These are phyloP conservation scores for Bungarus multicinctus DNA, from an alignment of 2,113 vertebrate genomes.

Conservation along the genomic window DNA sequence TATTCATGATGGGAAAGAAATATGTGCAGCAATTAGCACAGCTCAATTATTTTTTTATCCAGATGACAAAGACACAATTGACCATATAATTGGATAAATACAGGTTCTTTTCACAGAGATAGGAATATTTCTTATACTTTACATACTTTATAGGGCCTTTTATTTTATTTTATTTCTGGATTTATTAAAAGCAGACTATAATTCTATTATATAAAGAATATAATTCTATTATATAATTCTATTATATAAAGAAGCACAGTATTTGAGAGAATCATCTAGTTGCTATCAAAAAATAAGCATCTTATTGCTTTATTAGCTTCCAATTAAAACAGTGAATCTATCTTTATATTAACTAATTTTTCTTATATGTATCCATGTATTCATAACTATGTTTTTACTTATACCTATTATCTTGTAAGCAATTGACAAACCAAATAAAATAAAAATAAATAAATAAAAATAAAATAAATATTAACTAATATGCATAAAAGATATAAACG, in stretches of 20 bases:
- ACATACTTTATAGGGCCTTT: background rate
- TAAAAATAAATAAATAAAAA: too few relatives aligned
- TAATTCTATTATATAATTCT: too few relatives aligned
- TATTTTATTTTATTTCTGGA: background rate
- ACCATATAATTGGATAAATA: background rate
- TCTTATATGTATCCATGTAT: too few relatives aligned
- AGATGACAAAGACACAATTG: background rate
- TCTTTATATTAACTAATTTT: background rate
- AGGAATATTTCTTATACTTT: background rate
- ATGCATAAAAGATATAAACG: background rate
- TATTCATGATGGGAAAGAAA: background rate
- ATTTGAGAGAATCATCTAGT: too few relatives aligned
- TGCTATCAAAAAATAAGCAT: background rate
- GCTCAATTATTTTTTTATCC: background rate
- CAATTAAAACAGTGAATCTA: background rate
- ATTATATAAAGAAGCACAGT: background rate
- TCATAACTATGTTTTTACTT: too few relatives aligned
- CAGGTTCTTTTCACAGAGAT: background rate
- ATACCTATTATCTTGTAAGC: too few relatives aligned
- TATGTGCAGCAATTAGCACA: background rate
- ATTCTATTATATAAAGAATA: background rate
- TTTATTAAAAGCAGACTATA: background rate
- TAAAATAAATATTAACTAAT: too few relatives aligned
- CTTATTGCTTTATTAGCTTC: background rate
- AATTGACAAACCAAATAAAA: too few relatives aligned